Base-by-base conservation (phyloP, 2,888 invertebrate species). In the Dasysyrphus albostriatus region DNA sequence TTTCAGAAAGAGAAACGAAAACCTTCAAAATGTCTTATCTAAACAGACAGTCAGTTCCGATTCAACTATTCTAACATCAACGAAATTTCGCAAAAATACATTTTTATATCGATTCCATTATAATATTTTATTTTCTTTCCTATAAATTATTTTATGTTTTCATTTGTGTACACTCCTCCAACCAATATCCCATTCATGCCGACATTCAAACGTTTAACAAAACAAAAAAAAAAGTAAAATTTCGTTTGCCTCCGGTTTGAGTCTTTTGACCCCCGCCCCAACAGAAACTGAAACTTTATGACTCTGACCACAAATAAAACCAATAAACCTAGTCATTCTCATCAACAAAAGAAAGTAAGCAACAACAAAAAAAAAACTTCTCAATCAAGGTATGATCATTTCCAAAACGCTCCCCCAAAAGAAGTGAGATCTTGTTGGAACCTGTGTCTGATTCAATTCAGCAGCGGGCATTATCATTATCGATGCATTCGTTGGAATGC, bases 261-360 rank as follows among this genome's bases (percentile, higher is more conserved):
- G 72, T 73, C 47, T 77, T 81, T 85, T 85, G 77, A 85, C 81
- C 67, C 32, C 19, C 24, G 1, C 29, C 4, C 54, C 0, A 39
- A 39, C 77, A 24, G 12, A 16, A 32, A 44, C 56, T 65, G 12
- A 16, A 32, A 44, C 49, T 65, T 42, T 39, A 63, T 65, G 59
- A 49, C 77, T 39, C 56, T 58, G 54, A 51, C 74, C 58, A 39
- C 49, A 49, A 70, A 42, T 58, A 58, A 42, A 74, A 76, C 72
- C 74, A 74, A 70, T 74, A 54, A 54, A 70, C 51, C 44, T 56
- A 79, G 56, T 14, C 81, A 67, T 73, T 49, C 65, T 44, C 76
- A 76, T 67, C 73, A 70, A 56, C 34, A 70, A 59, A 82, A 82
- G 74, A 85, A 85, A 85, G 82, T 70, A 56, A 77, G 56, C 7